Conservation (phyloP, 2,797 vertebrate species). For the Manis crassicaudata region DNA sequence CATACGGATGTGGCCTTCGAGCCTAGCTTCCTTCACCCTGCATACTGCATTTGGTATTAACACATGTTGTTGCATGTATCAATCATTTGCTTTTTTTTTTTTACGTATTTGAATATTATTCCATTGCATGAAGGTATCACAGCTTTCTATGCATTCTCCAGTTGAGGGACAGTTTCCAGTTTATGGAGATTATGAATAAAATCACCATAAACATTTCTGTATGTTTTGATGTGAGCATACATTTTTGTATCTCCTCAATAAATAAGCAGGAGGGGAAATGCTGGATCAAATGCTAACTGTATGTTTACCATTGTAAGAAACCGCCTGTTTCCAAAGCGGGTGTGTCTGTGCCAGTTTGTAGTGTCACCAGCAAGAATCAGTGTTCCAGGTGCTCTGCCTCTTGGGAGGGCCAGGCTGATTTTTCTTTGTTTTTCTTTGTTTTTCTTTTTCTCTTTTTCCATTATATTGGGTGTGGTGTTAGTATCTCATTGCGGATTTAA, state of each 20-base stretch:
- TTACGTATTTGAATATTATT: background rate
- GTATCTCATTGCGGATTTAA: background rate
- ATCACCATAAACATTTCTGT: background rate
- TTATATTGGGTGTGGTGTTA: background rate
- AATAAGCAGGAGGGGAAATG: background rate
- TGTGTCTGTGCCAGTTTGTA: too few relatives aligned
- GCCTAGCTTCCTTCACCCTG: background rate
- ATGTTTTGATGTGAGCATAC: background rate
- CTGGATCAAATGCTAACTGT: background rate
- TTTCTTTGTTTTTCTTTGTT: too few relatives aligned
- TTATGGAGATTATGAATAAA: background rate
- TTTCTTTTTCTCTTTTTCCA: background rate
- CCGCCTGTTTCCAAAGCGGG: background rate
- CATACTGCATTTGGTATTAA: background rate
- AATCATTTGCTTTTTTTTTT: background rate
- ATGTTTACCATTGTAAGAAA: background rate
- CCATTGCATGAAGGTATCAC: background rate
- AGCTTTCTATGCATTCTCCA: background rate
- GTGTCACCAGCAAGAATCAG: background rate
- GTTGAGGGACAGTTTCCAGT: background rate
- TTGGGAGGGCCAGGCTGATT: background rate
- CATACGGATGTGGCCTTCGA: background rate
- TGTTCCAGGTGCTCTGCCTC: background rate
- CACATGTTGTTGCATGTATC: too few relatives aligned
- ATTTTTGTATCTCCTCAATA: background rate